Conservation (phyloP, 2,888 invertebrate species). For the Stratiomys singularior region DNA sequence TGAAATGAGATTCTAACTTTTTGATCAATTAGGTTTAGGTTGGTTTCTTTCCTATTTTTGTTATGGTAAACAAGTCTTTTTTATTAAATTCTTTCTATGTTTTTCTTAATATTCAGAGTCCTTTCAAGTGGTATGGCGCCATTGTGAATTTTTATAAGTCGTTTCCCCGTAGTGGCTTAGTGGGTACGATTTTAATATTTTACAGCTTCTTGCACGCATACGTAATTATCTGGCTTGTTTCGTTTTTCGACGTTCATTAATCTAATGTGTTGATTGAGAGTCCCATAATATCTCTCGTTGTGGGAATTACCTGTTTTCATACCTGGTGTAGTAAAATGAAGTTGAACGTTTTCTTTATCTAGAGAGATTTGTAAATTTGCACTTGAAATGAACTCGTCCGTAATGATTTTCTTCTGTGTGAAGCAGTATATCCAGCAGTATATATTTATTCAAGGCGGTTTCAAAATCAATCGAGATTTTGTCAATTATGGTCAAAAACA, state of each 20-base stretch:
- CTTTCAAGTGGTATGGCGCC: background rate
- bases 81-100: background rate
- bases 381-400: background rate
- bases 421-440: background rate
- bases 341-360: background rate
- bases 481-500: conserved; percentile 48
- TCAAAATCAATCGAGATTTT: conserved; percentile 16
- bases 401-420: background rate
- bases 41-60: background rate
- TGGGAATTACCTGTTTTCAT: background rate
- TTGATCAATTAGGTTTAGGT: background rate
- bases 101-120: background rate
- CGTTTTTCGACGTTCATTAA: background rate
- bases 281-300: background rate
- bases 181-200: background rate
- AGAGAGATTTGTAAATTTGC: background rate
- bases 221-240: conserved; percentile 1
- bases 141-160: background rate
- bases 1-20: background rate
- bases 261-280: background rate
- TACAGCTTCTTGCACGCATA: background rate
- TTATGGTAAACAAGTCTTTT: background rate
- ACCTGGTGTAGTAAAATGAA: background rate
- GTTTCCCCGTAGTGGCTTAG: background rate
- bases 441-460: background rate